phyloP scores from a whole-genome alignment of 2,113 vertebrate species.

The Melanerpes aurifrons region DNA sequence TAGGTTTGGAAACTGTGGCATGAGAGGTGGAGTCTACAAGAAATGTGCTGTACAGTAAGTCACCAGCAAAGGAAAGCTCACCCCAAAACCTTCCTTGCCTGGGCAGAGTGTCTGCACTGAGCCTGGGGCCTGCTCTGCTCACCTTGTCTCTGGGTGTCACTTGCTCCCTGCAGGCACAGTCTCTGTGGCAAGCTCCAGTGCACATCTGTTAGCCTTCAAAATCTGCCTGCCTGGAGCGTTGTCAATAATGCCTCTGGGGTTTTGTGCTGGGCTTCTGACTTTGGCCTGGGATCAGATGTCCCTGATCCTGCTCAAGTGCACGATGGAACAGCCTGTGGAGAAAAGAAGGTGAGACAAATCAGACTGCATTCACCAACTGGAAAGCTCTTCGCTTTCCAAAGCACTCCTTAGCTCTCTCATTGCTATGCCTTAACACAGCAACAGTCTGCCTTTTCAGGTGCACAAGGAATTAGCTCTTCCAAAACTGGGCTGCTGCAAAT shows the following conservation, averaged over 20 bases:
- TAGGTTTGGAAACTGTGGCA: conserved; percentile 87
- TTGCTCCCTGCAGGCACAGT: conserved; percentile 70
- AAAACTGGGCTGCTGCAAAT: background rate
- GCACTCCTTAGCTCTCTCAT: background rate
- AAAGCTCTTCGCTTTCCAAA: background rate
- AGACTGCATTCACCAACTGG: background rate
- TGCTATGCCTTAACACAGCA: background rate
- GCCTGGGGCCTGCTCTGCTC: background rate
- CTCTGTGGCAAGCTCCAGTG: conserved; percentile 91
- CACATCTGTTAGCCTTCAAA: conserved; percentile 58
- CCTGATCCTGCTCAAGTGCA: conserved; percentile 87
- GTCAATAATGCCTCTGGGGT: background rate
- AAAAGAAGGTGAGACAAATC: conserved; percentile 78
- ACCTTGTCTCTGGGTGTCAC: background rate
- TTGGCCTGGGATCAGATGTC: conserved; percentile 84
- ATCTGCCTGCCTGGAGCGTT: conserved; percentile 36
- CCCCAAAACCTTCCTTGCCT: background rate
- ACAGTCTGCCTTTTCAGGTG: background rate
- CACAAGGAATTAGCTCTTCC: background rate
- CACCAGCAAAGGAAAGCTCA: background rate
- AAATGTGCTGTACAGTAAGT: conserved; percentile 83
- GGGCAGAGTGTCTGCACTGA: background rate
- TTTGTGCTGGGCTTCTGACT: conserved; percentile 82
- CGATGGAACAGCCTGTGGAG: conserved; percentile 79
- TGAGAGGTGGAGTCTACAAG: background rate